Evolutionary conservation across 2,888 invertebrate genomes (phyloP).

Genomic region (Ctena decussata): DNA sequence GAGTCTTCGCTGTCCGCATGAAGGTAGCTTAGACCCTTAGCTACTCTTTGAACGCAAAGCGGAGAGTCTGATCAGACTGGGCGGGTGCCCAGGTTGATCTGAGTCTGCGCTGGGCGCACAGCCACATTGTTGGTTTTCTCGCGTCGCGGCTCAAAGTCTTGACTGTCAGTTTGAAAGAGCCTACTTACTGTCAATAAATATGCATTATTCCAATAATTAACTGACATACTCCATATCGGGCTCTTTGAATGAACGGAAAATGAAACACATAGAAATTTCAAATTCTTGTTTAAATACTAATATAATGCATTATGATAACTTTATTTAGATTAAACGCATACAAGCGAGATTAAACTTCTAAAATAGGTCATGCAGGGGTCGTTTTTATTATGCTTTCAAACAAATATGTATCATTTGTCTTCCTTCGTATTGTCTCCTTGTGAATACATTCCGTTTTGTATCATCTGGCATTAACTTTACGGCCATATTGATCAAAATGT

Average conservation of each 20-base stretch:
- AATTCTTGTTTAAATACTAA: constrained; percentile 1
- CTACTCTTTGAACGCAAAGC: no score
- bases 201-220: neutral
- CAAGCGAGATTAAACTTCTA: neutral
- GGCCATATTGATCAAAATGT: no score
- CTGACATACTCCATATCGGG: neutral
- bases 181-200: neutral
- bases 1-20: no score
- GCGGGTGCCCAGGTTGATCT: no score
- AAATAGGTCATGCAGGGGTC: neutral
- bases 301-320: constrained; percentile 12
- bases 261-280: neutral
- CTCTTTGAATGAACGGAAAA: neutral
- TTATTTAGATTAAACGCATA: neutral
- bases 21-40: no score
- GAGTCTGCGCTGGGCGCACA: no score
- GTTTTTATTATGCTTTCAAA: neutral
- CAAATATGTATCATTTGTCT: neutral
- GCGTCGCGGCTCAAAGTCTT: no score
- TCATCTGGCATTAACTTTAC: no score
- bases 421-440: neutral
- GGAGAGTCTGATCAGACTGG: no score
- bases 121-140: no score
- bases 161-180: no score
- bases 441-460: no score